Conservation (phyloP, 2,888 invertebrate genomes). For the Sthenelais limicola region DNA sequence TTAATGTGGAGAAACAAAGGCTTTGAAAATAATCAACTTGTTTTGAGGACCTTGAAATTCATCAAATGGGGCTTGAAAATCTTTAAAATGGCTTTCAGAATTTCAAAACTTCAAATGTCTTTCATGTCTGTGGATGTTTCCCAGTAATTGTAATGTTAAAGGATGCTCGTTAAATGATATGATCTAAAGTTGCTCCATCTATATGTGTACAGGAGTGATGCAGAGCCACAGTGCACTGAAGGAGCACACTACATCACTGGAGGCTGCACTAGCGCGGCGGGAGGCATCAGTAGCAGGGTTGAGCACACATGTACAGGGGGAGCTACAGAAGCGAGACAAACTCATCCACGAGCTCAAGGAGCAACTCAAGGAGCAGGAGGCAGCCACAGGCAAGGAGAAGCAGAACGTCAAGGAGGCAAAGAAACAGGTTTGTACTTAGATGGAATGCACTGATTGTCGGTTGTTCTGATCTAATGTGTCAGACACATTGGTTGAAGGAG, state of each 20-base stretch:
- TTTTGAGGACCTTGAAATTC: no score
- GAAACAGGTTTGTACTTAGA: slow-evolving; percentile 70
- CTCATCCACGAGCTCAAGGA: slow-evolving; percentile 53
- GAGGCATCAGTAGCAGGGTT: slow-evolving; percentile 68
- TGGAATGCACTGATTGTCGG: no score
- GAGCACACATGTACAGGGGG: slow-evolving; percentile 59
- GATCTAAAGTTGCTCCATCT: background rate
- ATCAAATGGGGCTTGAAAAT: no score
- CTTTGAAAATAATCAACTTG: no score
- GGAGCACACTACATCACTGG: slow-evolving; percentile 68
- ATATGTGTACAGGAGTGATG: slow-evolving; percentile 60
- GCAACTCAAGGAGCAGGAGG: slow-evolving; percentile 62
- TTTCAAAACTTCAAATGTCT: background rate
- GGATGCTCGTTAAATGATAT: background rate
- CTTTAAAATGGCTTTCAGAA: no score
- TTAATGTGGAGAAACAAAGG: no score
- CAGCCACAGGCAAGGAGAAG: slow-evolving; percentile 65
- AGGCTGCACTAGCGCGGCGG: slow-evolving; percentile 66
- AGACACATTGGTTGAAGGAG: no score
- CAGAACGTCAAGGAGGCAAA: slow-evolving; percentile 66
- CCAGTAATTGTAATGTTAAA: background rate
- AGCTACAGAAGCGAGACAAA: slow-evolving; percentile 48
- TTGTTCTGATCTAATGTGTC: no score
- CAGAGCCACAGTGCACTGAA: slow-evolving; percentile 68
- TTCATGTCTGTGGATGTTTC: background rate